Conservation (phyloP, 2,113 vertebrate genomes). For the Antechinus stuartii region DNA sequence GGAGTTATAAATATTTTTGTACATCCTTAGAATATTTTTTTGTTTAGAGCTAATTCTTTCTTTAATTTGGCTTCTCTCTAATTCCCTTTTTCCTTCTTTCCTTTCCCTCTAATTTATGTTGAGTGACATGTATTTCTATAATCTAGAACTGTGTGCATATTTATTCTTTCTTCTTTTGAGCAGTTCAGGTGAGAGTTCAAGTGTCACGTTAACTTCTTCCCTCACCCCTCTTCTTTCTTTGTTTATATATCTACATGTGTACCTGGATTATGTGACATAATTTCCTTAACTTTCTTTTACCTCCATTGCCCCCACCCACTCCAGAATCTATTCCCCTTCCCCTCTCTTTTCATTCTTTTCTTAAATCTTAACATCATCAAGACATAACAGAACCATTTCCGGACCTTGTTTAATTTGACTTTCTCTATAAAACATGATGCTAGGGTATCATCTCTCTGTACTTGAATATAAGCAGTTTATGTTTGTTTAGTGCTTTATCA, state of each 20-base stretch:
- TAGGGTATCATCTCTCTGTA: neutral
- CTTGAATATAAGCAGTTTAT: neutral
- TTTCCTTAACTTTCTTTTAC: neutral
- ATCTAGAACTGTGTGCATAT: neutral
- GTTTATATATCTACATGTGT: neutral
- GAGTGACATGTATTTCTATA: neutral
- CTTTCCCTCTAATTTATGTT: neutral
- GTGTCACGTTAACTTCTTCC: neutral
- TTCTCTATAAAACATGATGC: neutral
- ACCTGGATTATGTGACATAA: neutral
- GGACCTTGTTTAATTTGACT: neutral
- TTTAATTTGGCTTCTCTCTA: neutral
- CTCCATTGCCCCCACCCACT: neutral
- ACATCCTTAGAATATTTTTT: neutral
- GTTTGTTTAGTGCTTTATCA: neutral
- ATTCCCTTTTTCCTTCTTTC: neutral
- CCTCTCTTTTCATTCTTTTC: neutral
- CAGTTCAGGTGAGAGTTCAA: neutral
- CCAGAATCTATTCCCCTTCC: neutral
- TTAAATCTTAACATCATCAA: neutral
- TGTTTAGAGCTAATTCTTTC: neutral
- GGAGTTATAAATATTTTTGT: neutral
- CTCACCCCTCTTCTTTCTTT: neutral
- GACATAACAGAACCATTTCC: neutral
- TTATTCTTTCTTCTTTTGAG: neutral